These are phyloP conservation scores for Sciurus vulgaris DNA, from an alignment of 2,797 vertebrate species.

Conservation along the genomic window DNA sequence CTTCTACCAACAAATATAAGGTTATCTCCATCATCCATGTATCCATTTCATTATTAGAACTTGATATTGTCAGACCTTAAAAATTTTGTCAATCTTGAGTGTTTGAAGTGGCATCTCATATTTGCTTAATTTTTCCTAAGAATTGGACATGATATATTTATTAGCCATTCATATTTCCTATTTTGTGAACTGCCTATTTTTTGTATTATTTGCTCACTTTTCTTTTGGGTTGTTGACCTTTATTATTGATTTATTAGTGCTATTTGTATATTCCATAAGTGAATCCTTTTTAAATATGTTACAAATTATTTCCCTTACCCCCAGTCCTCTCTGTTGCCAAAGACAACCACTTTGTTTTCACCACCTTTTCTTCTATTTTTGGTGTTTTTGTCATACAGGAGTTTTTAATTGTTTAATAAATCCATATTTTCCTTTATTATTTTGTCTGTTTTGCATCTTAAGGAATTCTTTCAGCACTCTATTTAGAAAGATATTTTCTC, in stretches of 20 bases:
- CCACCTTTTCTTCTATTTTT: not conserved
- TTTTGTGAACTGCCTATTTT: not conserved
- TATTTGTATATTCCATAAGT: not conserved
- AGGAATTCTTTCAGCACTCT: not conserved
- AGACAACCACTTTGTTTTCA: not conserved
- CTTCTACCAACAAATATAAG: not conserved
- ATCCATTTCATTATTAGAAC: not conserved
- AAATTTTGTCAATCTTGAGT: not conserved
- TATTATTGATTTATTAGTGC: not conserved
- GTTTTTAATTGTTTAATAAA: constrained; percentile 2
- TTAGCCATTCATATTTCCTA: not conserved
- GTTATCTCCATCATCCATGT: constrained; percentile 24
- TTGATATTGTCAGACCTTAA: not conserved
- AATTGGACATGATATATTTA: not conserved
- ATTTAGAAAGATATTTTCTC: not conserved
- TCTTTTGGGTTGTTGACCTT: not conserved
- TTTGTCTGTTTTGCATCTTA: not conserved
- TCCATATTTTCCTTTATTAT: not conserved
- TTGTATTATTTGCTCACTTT: not conserved
- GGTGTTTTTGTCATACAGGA: not conserved
- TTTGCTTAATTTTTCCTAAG: not conserved
- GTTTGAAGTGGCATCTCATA: not conserved
- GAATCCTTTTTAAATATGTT: not conserved
- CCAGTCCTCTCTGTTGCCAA: not conserved
- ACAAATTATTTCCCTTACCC: not conserved